A percentile compares a stretch with the other conserved stretches of the same genome.
Conservation (phyloP, 1,140 invertebrate genomes). For the Venustaconcha ellipsiformis region DNA sequence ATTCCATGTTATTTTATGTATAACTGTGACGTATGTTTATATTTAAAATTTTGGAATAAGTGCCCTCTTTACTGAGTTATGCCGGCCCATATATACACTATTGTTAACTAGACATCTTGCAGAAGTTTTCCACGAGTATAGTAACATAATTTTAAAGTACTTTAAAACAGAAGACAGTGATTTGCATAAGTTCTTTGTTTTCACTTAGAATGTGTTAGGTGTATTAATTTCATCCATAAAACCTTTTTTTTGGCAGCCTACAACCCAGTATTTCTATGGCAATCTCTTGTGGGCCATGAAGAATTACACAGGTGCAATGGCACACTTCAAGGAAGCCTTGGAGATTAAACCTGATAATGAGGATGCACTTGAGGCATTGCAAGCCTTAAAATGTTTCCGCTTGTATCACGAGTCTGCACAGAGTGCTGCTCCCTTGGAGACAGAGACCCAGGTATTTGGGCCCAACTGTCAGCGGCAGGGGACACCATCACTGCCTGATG, state of each 20-base stretch:
- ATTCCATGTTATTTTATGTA: too few relatives aligned
- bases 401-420: slow-evolving; percentile 62
- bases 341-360: slow-evolving; percentile 74
- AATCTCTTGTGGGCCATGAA: slow-evolving; percentile 77
- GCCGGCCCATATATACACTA: too few relatives aligned
- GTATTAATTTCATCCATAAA: too few relatives aligned
- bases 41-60: too few relatives aligned
- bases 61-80: too few relatives aligned
- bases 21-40: too few relatives aligned
- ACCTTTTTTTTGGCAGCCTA: slow-evolving; percentile 71
- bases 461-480: slow-evolving; percentile 41
- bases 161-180: not conserved
- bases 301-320: slow-evolving; percentile 77
- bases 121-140: not conserved
- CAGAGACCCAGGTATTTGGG: slow-evolving; percentile 23
- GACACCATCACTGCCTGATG: not conserved
- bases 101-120: not conserved
- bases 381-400: slow-evolving; percentile 74
- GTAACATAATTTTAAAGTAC: not conserved
- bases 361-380: slow-evolving; percentile 72
- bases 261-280: slow-evolving; percentile 79
- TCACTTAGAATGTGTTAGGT: not conserved
- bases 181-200: not conserved
- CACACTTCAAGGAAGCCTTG: slow-evolving; percentile 78
- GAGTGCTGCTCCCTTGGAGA: slow-evolving; percentile 55